Evolutionary conservation across 2,113 vertebrate genomes (phyloP).

Genomic region (Delphinus delphis): DNA sequence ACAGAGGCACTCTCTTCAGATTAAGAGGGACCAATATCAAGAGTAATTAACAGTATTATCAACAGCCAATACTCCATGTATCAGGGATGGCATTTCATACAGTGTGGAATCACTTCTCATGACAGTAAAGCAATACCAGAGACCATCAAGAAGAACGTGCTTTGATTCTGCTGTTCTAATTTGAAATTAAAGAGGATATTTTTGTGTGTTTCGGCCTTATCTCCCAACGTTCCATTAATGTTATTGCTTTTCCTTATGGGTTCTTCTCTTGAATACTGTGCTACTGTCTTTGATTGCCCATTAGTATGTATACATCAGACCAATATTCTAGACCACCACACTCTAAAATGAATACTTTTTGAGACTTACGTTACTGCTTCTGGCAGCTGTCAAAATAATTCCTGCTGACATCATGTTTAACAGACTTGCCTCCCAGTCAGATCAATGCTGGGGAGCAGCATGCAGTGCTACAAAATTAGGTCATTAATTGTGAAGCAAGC

Average conservation of each 20-base stretch:
- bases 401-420: slow-evolving; percentile 54
- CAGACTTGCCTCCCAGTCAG: slow-evolving; percentile 36
- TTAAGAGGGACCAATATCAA: background rate
- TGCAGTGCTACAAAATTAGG: slow-evolving; percentile 54
- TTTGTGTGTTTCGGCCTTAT: slow-evolving; percentile 47
- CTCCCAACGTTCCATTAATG: slow-evolving; percentile 56
- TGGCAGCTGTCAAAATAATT: slow-evolving; percentile 73
- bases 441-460: slow-evolving; percentile 21
- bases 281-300: slow-evolving; percentile 40
- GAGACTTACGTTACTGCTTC: slow-evolving; percentile 39
- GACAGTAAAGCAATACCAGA: slow-evolving; percentile 14
- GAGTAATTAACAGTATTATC: background rate
- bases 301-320: background rate
- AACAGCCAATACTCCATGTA: slow-evolving; percentile 9
- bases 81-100: slow-evolving; percentile 1
- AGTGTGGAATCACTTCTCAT: background rate
- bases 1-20: slow-evolving; percentile 1
- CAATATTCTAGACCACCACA: slow-evolving; percentile 35
- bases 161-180: slow-evolving; percentile 9
- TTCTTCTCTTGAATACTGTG: slow-evolving; percentile 53
- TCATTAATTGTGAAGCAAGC: slow-evolving; percentile 66
- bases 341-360: slow-evolving; percentile 67
- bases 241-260: slow-evolving; percentile 66
- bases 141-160: background rate
- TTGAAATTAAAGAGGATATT: background rate